phyloP scores from a whole-genome alignment of 1,140 invertebrate genomes.

The Macrobrachium nipponense region DNA sequence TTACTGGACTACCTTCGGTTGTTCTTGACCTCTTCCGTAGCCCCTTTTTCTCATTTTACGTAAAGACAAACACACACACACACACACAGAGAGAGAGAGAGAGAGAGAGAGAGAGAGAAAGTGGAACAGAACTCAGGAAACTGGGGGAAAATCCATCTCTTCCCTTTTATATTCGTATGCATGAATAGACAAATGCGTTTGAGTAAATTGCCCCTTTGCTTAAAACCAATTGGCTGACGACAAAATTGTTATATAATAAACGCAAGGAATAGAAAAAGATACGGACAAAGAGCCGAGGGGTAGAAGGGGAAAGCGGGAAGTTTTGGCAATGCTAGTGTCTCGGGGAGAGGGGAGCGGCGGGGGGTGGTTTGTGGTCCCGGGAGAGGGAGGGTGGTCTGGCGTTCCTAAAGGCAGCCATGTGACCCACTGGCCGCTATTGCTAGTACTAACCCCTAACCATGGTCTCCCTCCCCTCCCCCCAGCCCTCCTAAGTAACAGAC shows the following conservation, averaged over 20 bases:
- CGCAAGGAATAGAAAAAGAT: not conserved
- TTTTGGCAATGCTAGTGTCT: not conserved
- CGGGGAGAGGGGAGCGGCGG: conserved; percentile 8
- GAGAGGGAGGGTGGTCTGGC: not conserved
- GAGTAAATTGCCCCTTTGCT: no score
- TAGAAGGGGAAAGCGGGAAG: not conserved
- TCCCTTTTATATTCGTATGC: no score
- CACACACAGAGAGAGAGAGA: conserved; percentile 42
- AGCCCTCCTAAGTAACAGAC: conserved; percentile 1
- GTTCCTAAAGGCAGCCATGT: not conserved
- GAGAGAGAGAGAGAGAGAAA: conserved; percentile 33
- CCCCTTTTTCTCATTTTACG: no score
- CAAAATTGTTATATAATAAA: not conserved
- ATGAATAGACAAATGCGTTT: no score
- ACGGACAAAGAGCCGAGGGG: not conserved
- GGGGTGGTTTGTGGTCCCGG: not conserved
- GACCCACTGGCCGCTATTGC: conserved; percentile 49
- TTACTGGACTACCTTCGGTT: no score
- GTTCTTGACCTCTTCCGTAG: no score
- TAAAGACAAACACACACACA: no score
- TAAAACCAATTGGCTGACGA: no score
- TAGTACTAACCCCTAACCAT: not conserved
- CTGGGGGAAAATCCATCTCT: not conserved
- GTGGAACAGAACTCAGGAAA: not conserved
- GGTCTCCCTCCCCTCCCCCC: not conserved